Percentiles rank a stretch among this genome's conserved stretches.
These are phyloP conservation scores for Vanessa tameamea DNA, from an alignment of 1,140 invertebrate species.

Conservation along the genomic window DNA sequence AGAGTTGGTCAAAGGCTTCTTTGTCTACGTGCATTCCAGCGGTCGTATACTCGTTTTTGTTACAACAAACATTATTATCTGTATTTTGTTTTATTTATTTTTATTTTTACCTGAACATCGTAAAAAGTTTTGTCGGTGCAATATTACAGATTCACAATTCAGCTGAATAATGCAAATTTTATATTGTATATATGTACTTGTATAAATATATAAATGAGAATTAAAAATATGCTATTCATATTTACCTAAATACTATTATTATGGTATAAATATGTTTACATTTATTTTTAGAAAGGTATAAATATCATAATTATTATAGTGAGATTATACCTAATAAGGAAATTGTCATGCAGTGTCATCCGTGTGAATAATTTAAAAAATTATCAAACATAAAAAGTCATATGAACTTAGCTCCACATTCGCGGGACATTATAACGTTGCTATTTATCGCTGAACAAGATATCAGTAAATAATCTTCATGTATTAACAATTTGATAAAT, in stretches of 20 bases:
- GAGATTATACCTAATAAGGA: no score
- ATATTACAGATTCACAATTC: no score
- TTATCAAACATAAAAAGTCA: background rate
- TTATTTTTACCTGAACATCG: conserved; percentile 29
- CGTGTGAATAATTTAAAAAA: background rate
- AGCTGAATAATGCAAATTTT: no score
- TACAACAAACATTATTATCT: conserved; percentile 48
- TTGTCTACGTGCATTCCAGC: conserved; percentile 65
- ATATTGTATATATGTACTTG: no score
- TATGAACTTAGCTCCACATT: background rate
- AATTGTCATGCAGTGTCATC: background rate
- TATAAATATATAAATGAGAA: no score
- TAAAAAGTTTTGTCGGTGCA: no score
- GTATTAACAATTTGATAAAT: conserved; percentile 22
- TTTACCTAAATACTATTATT: no score
- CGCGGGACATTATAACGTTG: background rate
- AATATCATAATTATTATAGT: no score
- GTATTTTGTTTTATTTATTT: conserved; percentile 30
- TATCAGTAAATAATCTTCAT: conserved; percentile 6
- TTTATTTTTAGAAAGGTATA: no score
- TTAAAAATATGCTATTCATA: no score
- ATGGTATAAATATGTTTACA: no score
- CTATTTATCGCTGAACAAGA: background rate
- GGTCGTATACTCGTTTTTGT: conserved; percentile 60
- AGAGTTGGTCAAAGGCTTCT: conserved; percentile 60